These are phyloP conservation scores for Meandrusa payeni DNA, from an alignment of 2,888 invertebrate species.

Conservation along the genomic window DNA sequence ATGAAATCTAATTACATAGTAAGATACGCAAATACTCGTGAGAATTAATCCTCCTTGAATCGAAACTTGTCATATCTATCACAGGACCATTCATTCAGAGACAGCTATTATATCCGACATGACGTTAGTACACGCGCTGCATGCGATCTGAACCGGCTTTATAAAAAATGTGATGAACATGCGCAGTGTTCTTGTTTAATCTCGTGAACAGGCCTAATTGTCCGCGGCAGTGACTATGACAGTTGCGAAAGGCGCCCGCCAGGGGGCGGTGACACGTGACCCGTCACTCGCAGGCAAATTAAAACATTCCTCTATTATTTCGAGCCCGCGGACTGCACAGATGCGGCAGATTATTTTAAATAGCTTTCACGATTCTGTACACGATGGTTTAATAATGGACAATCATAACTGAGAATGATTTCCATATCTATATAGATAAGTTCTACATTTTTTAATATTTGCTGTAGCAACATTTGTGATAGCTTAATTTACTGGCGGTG, in stretches of 20 bases:
- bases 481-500: too few species aligned
- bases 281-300: slow-evolving; percentile 80
- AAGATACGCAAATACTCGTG: too few species aligned
- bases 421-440: too few species aligned
- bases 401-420: too few species aligned
- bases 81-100: slow-evolving; percentile 41
- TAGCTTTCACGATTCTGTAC: slow-evolving; percentile 12
- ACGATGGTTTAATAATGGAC: neutral
- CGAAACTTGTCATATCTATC: slow-evolving; percentile 54
- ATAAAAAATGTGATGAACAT: slow-evolving; percentile 56
- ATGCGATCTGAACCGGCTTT: slow-evolving; percentile 37
- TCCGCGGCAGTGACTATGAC: slow-evolving; percentile 74
- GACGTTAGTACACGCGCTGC: slow-evolving; percentile 39
- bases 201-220: slow-evolving; percentile 77
- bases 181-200: slow-evolving; percentile 63
- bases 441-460: too few species aligned
- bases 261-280: slow-evolving; percentile 67
- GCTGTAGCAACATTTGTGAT: too few species aligned
- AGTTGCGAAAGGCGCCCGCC: slow-evolving; percentile 40
- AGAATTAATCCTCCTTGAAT: too few species aligned
- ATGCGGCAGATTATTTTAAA: slow-evolving; percentile 26
- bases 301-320: slow-evolving; percentile 80
- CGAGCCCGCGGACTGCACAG: slow-evolving; percentile 39
- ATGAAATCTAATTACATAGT: too few species aligned
- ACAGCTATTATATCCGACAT: slow-evolving; percentile 40